Percentiles rank a stretch among this genome's conserved stretches.
Evolutionary conservation across 2,113 vertebrate species (phyloP).

Genomic region (Acanthisitta chloris): DNA sequence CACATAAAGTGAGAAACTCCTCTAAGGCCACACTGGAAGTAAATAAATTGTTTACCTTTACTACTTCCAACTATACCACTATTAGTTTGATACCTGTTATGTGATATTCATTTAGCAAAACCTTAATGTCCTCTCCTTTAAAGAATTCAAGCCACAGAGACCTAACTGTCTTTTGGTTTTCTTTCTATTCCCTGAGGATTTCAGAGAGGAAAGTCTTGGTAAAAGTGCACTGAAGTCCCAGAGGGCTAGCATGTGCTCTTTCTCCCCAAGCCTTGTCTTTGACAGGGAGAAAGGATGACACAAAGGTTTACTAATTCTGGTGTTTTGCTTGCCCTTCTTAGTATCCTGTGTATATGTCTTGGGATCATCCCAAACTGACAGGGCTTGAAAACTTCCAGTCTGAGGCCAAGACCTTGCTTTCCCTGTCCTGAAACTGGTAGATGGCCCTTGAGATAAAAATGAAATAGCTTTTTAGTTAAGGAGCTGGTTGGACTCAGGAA

Average conservation of each 20-base stretch:
- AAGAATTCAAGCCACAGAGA: not conserved
- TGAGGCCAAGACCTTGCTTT: not conserved
- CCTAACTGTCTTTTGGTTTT: not conserved
- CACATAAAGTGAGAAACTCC: not conserved
- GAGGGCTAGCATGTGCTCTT: not conserved
- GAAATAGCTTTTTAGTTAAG: not conserved
- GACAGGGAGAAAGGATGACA: not conserved
- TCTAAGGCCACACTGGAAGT: not conserved
- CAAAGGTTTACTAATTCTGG: not conserved
- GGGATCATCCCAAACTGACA: not conserved
- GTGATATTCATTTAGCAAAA: not conserved
- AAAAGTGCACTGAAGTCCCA: not conserved
- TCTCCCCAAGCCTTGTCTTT: not conserved
- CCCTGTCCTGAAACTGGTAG: not conserved
- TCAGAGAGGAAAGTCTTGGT: not conserved
- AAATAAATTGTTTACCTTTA: not conserved
- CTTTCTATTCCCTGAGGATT: not conserved
- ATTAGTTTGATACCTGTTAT: not conserved
- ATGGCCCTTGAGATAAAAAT: not conserved
- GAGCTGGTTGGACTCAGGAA: not conserved
- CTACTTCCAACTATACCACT: not conserved
- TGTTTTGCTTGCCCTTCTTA: not conserved
- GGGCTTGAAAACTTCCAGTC: not conserved
- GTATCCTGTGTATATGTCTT: not conserved
- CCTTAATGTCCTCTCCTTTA: not conserved